These are phyloP conservation scores for Nymphalis polychloros DNA, from an alignment of 2,888 invertebrate species.

Conservation along the genomic window DNA sequence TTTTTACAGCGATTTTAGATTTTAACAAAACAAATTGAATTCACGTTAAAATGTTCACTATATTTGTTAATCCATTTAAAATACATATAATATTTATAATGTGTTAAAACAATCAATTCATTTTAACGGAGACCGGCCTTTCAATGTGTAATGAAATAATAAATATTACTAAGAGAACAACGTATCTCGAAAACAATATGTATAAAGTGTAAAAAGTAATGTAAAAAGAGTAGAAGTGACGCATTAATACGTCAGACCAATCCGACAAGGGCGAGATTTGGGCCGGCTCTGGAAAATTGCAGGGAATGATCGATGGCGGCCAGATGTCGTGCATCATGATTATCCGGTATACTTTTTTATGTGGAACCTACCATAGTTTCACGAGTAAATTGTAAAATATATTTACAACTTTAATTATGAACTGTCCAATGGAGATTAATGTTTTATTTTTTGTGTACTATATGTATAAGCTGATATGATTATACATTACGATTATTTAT, in stretches of 20 bases:
- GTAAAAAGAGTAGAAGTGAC: conserved; percentile 48
- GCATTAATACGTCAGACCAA: conserved; percentile 62
- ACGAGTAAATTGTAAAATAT: conserved; percentile 40
- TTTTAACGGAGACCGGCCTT: too few relatives aligned
- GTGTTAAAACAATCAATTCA: too few relatives aligned
- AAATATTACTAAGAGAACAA: too few relatives aligned
- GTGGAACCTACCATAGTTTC: conserved; percentile 33
- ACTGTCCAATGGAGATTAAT: conserved; percentile 20
- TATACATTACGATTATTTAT: neutral
- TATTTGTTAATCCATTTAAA: too few relatives aligned
- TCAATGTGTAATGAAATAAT: too few relatives aligned
- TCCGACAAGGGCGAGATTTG: conserved; percentile 60
- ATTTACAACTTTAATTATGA: conserved; percentile 36
- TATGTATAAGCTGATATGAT: neutral
- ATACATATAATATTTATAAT: too few relatives aligned
- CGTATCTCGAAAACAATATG: neutral
- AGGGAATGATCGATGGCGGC: conserved; percentile 63
- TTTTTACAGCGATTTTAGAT: conserved; percentile 30
- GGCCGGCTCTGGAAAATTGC: conserved; percentile 59
- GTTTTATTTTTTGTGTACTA: neutral
- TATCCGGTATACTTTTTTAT: conserved; percentile 46
- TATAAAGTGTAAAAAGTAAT: conserved; percentile 6
- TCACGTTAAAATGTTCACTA: neutral
- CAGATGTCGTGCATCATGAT: conserved; percentile 61
- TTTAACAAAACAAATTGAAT: conserved; percentile 21